These are phyloP conservation scores for Pseudorectes ferrugineus DNA, from an alignment of 2,113 vertebrate genomes.

Conservation along the genomic window DNA sequence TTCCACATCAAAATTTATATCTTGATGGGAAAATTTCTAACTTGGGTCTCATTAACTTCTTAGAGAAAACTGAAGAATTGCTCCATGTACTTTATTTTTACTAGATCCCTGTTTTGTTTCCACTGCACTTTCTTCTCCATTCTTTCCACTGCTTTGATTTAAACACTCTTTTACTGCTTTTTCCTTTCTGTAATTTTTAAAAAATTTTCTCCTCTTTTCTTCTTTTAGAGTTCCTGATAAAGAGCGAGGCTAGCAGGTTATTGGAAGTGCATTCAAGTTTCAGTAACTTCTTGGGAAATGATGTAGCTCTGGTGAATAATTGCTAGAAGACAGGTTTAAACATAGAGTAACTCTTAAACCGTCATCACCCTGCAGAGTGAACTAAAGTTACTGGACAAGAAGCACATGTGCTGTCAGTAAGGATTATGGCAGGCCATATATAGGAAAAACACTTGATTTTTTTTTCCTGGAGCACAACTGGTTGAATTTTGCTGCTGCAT, in stretches of 20 bases:
- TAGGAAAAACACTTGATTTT: neutral
- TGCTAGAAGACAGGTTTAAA: neutral
- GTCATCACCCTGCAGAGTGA: neutral
- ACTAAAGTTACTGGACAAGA: neutral
- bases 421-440: neutral
- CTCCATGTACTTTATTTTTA: neutral
- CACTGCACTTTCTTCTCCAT: neutral
- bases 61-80: neutral
- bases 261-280: neutral
- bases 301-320: neutral
- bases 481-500: neutral
- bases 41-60: neutral
- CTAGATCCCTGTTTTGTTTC: neutral
- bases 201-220: neutral
- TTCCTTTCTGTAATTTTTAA: neutral
- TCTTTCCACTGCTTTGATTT: neutral
- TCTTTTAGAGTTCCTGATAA: neutral
- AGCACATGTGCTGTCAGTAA: neutral
- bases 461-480: neutral
- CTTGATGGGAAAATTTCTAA: neutral
- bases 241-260: neutral
- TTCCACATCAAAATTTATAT: neutral
- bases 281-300: neutral
- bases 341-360: neutral
- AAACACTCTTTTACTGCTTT: neutral